These are phyloP conservation scores for Heliconius cydno DNA, from an alignment of 2,888 invertebrate genomes.

Conservation along the genomic window DNA sequence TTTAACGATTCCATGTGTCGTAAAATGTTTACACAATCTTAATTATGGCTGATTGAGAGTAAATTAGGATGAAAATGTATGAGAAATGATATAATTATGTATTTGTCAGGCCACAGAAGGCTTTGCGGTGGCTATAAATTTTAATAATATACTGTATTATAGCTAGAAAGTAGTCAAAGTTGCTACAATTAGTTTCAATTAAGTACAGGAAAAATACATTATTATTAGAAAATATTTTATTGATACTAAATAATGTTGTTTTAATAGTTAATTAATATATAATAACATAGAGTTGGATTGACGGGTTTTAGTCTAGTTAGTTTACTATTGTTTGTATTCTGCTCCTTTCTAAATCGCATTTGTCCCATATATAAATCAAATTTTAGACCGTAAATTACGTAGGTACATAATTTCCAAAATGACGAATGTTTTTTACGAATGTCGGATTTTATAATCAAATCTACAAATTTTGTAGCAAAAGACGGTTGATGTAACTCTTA, in stretches of 20 bases:
- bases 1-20: slow-evolving; percentile 41
- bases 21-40: slow-evolving; percentile 46
- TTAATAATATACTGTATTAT: slow-evolving; percentile 19
- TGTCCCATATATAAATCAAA: background rate
- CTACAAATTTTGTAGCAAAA: slow-evolving; percentile 29
- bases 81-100: slow-evolving; percentile 33
- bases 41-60: slow-evolving; percentile 40
- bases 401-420: background rate
- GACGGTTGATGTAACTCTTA: slow-evolving; percentile 57
- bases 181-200: slow-evolving; percentile 23
- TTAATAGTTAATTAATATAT: background rate
- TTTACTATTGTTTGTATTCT: background rate
- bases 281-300: background rate
- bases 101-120: slow-evolving; percentile 34
- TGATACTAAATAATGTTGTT: background rate
- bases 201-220: slow-evolving; percentile 3
- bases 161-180: slow-evolving; percentile 21
- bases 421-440: background rate
- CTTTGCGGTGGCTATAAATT: slow-evolving; percentile 24
- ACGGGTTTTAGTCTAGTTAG: background rate
- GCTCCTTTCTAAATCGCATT: background rate
- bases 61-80: slow-evolving; percentile 39
- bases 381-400: background rate
- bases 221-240: slow-evolving; percentile 10
- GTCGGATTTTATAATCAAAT: background rate